Evolutionary conservation across 2,888 invertebrate genomes (phyloP).

Genomic region (Eulithis prunata): DNA sequence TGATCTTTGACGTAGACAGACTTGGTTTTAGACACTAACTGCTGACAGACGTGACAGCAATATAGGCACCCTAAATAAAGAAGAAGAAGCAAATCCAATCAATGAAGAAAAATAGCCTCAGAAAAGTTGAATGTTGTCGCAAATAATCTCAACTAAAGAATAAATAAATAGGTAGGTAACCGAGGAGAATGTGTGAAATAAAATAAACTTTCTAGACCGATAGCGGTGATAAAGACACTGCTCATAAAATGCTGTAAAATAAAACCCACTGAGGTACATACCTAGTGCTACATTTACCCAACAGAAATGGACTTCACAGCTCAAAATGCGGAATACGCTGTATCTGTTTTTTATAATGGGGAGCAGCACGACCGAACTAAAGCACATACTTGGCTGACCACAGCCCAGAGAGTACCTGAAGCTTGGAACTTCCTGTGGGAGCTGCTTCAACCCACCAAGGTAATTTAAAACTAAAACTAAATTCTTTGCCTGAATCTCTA

Average conservation of each 20-base stretch:
- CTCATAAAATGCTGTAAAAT: conserved; percentile 23
- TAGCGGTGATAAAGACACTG: background rate
- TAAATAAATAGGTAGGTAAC: too few relatives aligned
- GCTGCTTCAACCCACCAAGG: conserved; percentile 92
- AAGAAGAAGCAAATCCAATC: too few relatives aligned
- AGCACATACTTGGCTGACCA: conserved; percentile 93
- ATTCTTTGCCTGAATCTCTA: too few relatives aligned
- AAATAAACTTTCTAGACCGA: background rate
- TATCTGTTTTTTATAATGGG: conserved; percentile 87
- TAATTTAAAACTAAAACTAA: conserved; percentile 57
- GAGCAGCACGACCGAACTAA: conserved; percentile 87
- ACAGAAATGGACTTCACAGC: conserved; percentile 85
- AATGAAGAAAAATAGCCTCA: too few relatives aligned
- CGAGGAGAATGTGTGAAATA: conserved; percentile 7
- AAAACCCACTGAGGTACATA: conserved; percentile 3
- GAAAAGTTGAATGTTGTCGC: too few relatives aligned
- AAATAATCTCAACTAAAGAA: too few relatives aligned
- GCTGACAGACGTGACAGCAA: too few relatives aligned
- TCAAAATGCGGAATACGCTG: conserved; percentile 88
- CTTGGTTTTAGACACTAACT: too few relatives aligned
- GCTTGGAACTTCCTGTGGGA: conserved; percentile 98
- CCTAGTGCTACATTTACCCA: background rate
- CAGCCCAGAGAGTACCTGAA: conserved; percentile 92
- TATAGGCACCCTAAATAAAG: too few relatives aligned
- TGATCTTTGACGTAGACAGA: too few relatives aligned